Base-by-base conservation (phyloP, 2,113 vertebrate species). In the Cygnus atratus region DNA sequence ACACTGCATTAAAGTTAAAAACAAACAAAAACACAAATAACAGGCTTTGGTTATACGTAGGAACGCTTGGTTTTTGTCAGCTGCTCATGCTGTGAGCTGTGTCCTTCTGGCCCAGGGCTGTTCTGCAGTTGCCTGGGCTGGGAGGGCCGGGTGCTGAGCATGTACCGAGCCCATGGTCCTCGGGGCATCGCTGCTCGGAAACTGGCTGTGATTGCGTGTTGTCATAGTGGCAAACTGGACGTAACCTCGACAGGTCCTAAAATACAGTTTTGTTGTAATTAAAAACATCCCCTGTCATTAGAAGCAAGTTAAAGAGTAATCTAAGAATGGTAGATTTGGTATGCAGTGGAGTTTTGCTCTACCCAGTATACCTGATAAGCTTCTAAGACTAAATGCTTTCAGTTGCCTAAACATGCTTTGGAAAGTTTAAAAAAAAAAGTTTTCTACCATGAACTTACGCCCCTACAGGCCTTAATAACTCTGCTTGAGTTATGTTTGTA, bases 181-280 rank as follows among this genome's bases (percentile, higher is more conserved):
- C 33, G 61, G 91, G 94, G 89, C 91, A 77, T 78, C 37, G 9
- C 88, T 86, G 93, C 86, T 95, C 81, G 48, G 65, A 85, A 80
- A 88, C 57, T 61, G 72, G 63, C 89, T 90, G 75, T 59, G 73
- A 3, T 92, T 63, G 68, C 52, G 5, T 43, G 77, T 96, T 96
- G 63, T 78, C 93, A 61, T 86, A 88, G 79, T 93, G 88, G 61
- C 62, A 87, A 96, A 63, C 59, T 87, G 92, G 71, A 55, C 0
- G 0, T 82, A 71, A 87, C 84, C 72, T 87, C 84, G 82, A 43
- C 59, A 55, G 33, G 28, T 21, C 41, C 83, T 71, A 80, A 89
- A 88, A 70, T 79, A 70, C 19, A 10, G 5, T 61, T 94, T 59
- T 66, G 29, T 35, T 84, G 61, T 81, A 48, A 52, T 78, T 84